Evolutionary conservation across 2,113 vertebrate genomes (phyloP), one percentile per base, ranked within the genome.

Genomic region (Crocuta crocuta): DNA sequence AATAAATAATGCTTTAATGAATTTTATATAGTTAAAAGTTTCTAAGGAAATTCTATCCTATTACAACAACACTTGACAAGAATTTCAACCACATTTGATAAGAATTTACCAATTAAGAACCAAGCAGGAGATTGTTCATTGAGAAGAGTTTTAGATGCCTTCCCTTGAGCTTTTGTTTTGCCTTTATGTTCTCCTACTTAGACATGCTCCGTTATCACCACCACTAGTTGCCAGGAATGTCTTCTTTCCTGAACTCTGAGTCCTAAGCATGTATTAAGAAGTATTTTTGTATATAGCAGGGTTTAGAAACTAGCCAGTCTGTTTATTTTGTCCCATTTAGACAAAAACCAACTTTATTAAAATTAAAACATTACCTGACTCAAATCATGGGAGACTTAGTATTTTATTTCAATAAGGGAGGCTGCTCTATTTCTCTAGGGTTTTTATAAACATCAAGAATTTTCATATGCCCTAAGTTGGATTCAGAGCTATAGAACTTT

Each of bases 361-460:
- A 80, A 93, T 55, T 81, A 93, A 89, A 91, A 81, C 11, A 91
- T 66, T 43, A 71, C 45, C 26, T 65, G 33, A 93, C 3, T 94
- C 31, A 91, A 80, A 94, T 89, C 48, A 55, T 93, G 63, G 7
- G 16, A 78, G 31, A 73, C 50, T 87, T 88, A 50, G 43, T 68
- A n/a, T 80, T 92, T 91, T 95, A 66, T 79, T 83, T 83, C 45
- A 63, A 58, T 89, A 91, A 43, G 1, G 28, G 12, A 83, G 4
- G 7, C 10, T 79, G 35, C 21, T 95, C 26, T 58, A 79, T 91
- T 95, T 96, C 48, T 80, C 55, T 80, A 87, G 74, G 17, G 76
- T 73, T 94, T 85, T 50, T 95, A 85, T 48, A 95, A 86, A 81
- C 55, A 91, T 43, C 53, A 68, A 80, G 33, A 79, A 70, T 76